Evolutionary conservation across 2,113 vertebrate species (phyloP), one percentile per base, ranked within the genome.

Genomic region (Leptocoma aspasia): DNA sequence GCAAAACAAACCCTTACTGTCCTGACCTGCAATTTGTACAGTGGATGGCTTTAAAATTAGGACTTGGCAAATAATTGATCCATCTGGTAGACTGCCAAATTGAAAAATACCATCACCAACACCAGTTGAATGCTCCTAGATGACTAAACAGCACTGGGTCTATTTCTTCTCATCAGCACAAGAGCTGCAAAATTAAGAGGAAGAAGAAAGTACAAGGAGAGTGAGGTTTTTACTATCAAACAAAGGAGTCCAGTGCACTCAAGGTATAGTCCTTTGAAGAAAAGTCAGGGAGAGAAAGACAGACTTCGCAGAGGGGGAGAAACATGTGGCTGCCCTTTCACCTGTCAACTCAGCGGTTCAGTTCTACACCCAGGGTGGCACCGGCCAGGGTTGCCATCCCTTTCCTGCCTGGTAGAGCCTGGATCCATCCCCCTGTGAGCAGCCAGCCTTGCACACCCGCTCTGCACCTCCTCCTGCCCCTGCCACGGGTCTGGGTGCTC

Each of bases 41-140:
- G 59, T 56, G 85, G 27, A 52, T 90, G 28, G 42, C 33, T 91
- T 87, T 82, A 85, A 91, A 89, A 85, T 91, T 75, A 65, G 44
- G 41, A 61, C 61, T 92, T 6, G 0, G 60, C 2, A 0, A 95
- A 85, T 87, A 93, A 94, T 37, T 89, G 65, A 64, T 94, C 45
- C 2, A 2, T 76, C 44, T 78, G 41, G 82, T 82, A 68, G 56
- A 10, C 65, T 89, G 70, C 44, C 73, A 91, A 26, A 33, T 64
- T 76, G 78, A 53, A 82, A 91, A 91, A 89, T 89, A 63, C 66
- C 44, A 69, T 88, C 69, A 56, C 92, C 13, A 1, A 2, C 28
- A n/a, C 57, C 22, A 53, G 70, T 73, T 92, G 81, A 91, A 64
- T 60, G 37, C 41, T 79, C 52, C 2, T 52, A 68, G 35, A n/a